Evolutionary conservation across 1,140 invertebrate species (phyloP).

Genomic region (Trichonephila clavipes): DNA sequence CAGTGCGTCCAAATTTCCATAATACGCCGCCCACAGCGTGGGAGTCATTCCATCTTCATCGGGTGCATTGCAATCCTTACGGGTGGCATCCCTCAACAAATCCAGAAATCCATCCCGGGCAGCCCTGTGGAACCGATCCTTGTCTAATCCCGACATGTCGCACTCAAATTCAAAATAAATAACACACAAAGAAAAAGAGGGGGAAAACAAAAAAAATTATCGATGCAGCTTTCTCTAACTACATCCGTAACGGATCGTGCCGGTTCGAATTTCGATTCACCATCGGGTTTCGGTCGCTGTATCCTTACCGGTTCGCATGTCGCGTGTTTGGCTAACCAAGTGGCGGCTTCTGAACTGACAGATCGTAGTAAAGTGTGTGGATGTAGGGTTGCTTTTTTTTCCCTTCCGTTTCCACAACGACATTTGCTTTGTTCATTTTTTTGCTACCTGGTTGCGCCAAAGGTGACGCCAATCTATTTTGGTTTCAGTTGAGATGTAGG

Average conservation of each 20-base stretch:
- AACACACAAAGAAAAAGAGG: not conserved
- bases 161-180: not conserved
- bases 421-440: not conserved
- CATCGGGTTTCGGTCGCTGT: constrained; percentile 15
- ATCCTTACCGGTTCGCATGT: constrained; percentile 46
- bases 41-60: constrained; percentile 98
- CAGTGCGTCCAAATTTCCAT: constrained; percentile 94
- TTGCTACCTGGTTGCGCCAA: constrained; percentile 5
- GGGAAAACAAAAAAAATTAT: not conserved
- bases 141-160: constrained; percentile 57
- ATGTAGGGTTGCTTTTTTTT: not conserved
- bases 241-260: not conserved
- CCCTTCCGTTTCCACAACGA: not conserved
- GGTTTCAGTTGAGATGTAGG: not conserved
- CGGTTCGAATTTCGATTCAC: not conserved
- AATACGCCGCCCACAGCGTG: constrained; percentile 91
- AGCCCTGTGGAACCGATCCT: constrained; percentile 85
- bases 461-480: not conserved
- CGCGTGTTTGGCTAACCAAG: constrained; percentile 42
- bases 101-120: constrained; percentile 94
- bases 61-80: constrained; percentile 92
- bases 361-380: not conserved
- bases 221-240: not conserved
- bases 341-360: not conserved
- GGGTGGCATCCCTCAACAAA: constrained; percentile 92